A percentile compares a stretch with the other conserved stretches of the same genome.
phyloP scores from a whole-genome alignment of 2,797 vertebrate species.

The Orestias chungarensis region DNA sequence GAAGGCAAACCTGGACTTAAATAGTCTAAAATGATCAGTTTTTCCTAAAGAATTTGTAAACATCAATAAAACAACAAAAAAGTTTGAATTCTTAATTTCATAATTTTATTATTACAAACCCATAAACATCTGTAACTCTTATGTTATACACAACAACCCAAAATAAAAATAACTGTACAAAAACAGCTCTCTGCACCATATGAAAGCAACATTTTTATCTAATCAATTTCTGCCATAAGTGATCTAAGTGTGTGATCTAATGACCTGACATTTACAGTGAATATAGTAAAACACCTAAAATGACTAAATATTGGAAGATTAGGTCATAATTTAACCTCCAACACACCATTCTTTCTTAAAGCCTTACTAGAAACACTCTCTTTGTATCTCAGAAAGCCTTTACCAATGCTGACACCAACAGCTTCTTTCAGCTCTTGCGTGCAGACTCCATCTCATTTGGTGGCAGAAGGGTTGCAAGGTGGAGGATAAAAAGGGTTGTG shows the following conservation, averaged over 20 bases:
- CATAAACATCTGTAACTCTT: no score
- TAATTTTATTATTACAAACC: no score
- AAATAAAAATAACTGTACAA: background rate
- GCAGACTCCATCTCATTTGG: conserved; percentile 38
- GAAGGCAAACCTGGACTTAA: no score
- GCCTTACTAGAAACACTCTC: background rate
- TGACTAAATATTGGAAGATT: conserved; percentile 19
- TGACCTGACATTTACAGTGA: conserved; percentile 29
- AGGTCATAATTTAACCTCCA: background rate
- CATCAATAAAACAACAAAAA: no score
- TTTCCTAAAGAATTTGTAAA: no score
- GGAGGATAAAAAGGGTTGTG: conserved; percentile 14
- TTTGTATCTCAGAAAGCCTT: conserved; percentile 4
- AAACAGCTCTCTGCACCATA: background rate
- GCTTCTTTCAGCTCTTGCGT: conserved; percentile 3
- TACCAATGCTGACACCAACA: conserved; percentile 11
- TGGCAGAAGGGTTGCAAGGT: conserved; percentile 11
- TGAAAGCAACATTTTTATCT: background rate
- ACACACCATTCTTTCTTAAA: background rate
- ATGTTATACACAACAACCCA: background rate
- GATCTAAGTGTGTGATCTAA: background rate
- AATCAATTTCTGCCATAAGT: background rate
- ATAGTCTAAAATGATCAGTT: no score
- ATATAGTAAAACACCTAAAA: conserved; percentile 28
- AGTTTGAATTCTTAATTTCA: no score